Evolutionary conservation across 1,140 invertebrate genomes (phyloP), one percentile per base, ranked within the genome.

Genomic region (Venustaconcha ellipsiformis): DNA sequence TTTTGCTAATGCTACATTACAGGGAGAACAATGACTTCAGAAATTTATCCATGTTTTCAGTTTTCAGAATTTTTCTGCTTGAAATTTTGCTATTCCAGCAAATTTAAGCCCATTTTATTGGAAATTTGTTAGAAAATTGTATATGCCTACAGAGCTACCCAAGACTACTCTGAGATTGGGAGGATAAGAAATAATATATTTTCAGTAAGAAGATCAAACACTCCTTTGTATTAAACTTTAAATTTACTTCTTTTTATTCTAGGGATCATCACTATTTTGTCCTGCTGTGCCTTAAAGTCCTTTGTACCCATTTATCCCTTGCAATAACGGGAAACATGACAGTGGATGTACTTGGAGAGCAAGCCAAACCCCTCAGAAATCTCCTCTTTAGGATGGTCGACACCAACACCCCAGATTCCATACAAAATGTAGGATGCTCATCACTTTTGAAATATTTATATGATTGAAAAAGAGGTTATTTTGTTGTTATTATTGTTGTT

Each of bases 261-360:
- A 91, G 90, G 66, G 92, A 93, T 65, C 92, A 93, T 83, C 89
- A 93, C 72, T 86, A 92, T 59, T 94, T 94, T 89, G 92, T 93
- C 12, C 79, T 91, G 57, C 84, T 93, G 14, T 92, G 92, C 83
- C 81, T 94, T 64, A 90, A 91, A 78, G 89, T 94, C 48, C 83
- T 94, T 15, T 91, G 90, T 72, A 92, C 92, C 14, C 93, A 94
- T 90, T 89, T 94, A 48, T 92, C 91, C 55, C 84, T 94, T 65
- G 92, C 92, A 15, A 84, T 91, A 57, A 90, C 88, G 70, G 90
- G 91, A 66, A 92, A 91, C 67, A 83, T 91, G 74, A 86, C 91
- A 18, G 88, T 88, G 67, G 88, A 89, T 67, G 84, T 93, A 20
- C 85, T 93, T 2, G 92, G 92, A 11, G 64, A 80, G n/a, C 90